Evolutionary conservation across 2,797 vertebrate genomes (phyloP).

Genomic region (Pipistrellus nathusii): DNA sequence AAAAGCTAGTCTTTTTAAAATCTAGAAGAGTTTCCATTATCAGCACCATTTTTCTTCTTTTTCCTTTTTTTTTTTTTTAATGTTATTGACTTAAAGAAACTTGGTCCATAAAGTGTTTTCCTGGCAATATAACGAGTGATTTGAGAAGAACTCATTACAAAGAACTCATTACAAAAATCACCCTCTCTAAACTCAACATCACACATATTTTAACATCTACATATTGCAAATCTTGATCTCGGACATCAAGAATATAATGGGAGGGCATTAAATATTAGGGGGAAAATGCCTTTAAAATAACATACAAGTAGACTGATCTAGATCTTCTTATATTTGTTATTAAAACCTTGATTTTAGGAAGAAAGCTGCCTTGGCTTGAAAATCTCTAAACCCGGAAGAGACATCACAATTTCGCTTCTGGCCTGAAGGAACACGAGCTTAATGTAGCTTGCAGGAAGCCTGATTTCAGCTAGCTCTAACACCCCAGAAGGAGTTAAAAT

Average conservation of each 20-base stretch:
- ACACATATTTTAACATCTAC: slow-evolving; percentile 23
- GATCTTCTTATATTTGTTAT: neutral
- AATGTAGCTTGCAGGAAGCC: slow-evolving; percentile 82
- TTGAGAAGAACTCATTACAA: neutral
- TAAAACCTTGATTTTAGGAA: slow-evolving; percentile 26
- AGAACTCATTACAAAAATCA: slow-evolving; percentile 27
- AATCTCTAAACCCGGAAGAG: slow-evolving; percentile 70
- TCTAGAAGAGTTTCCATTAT: slow-evolving; percentile 1
- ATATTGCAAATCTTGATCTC: slow-evolving; percentile 19
- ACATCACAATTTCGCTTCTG: slow-evolving; percentile 75
- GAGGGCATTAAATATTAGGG: neutral
- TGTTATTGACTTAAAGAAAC: slow-evolving; percentile 26
- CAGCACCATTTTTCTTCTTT: neutral
- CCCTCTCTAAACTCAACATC: neutral
- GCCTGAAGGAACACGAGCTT: slow-evolving; percentile 69
- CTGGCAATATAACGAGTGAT: slow-evolving; percentile 34
- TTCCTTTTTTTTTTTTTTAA: neutral
- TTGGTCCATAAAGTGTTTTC: slow-evolving; percentile 13
- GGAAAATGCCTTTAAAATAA: neutral
- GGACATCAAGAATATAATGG: neutral
- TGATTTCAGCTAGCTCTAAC: slow-evolving; percentile 78
- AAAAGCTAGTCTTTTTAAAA: slow-evolving; percentile 45
- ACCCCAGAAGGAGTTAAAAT: slow-evolving; percentile 85
- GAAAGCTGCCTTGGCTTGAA: slow-evolving; percentile 39
- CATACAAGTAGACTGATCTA: neutral